Conservation (phyloP, 1,140 invertebrate genomes). For the Pogonus chalceus region DNA sequence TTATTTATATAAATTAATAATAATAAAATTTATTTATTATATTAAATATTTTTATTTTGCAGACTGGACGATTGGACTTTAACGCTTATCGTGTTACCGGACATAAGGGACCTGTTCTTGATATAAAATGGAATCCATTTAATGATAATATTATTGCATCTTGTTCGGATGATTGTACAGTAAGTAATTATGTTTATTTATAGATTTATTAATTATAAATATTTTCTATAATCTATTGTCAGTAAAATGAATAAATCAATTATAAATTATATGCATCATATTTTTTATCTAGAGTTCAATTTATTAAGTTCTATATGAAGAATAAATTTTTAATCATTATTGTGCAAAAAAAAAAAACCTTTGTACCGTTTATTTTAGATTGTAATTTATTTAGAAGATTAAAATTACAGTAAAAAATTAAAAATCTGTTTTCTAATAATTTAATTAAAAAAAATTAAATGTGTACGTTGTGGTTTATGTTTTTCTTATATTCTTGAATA, state of each 20-base stretch:
- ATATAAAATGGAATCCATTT: slow-evolving; percentile 86
- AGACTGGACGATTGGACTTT: slow-evolving; percentile 68
- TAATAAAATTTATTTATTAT: too few relatives aligned
- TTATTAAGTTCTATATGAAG: background rate
- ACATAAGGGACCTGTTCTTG: slow-evolving; percentile 70
- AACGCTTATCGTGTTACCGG: slow-evolving; percentile 70
- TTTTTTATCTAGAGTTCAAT: too few relatives aligned
- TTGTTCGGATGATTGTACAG: slow-evolving; percentile 85
- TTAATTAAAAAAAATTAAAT: too few relatives aligned
- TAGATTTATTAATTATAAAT: background rate
- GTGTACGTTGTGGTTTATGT: too few relatives aligned
- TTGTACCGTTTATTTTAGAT: too few relatives aligned
- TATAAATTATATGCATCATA: too few relatives aligned
- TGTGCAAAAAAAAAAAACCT: too few relatives aligned
- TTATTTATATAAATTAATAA: background rate
- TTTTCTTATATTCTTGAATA: too few relatives aligned
- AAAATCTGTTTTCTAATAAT: too few relatives aligned
- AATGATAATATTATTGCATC: slow-evolving; percentile 94
- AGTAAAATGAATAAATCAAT: slow-evolving; percentile 1
- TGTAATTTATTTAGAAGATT: too few relatives aligned
- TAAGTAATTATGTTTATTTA: slow-evolving; percentile 37
- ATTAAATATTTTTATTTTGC: too few relatives aligned
- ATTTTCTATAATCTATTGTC: slow-evolving; percentile 1
- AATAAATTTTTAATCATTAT: background rate
- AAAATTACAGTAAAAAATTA: too few relatives aligned